Base-by-base conservation (phyloP, 2,797 vertebrate genomes). In the Pachyuromys duprasi region DNA sequence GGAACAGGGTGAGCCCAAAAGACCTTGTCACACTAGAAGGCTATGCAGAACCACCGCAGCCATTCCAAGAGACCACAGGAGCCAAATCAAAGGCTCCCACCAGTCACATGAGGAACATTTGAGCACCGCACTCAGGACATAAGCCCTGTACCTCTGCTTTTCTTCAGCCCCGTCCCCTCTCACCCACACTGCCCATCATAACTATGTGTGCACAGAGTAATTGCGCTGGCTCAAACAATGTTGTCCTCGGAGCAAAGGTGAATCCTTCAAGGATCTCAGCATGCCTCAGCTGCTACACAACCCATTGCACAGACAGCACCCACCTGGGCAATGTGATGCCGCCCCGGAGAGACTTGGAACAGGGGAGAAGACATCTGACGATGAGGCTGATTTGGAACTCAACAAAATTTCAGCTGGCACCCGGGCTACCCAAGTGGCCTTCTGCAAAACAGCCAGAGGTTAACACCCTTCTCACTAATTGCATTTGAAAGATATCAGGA, bases 11-110 rank as follows among this genome's bases (percentile, higher is more conserved):
- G 7, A 89, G 26, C 13, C 31, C 17, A 17, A 3, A 81, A 42
- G 15, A 82, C 22, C 45, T 93, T 91, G 45, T 65, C 12, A 49
- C 79, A 67, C 83, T 33, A 74, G 62, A 92, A 94, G 91, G 22
- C 67, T 18, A 57, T 26, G 6, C 63, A 63, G 67, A 75, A 36
- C 36, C 65, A 45, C 49, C 42, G 33, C 11, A 65, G 3, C 78
- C 86, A 33, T 22, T 6, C 39, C 67, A 70, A 70, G 75, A 86
- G 26, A 79, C 57, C 31, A 79, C 57, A 36, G 57, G 78, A 84
- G 28, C 67, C 69, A 88, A 91, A 72, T 93, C 74, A 65, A 63
- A 90, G 31, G 42, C 31, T 57, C 63, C 33, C 69, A 80, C 4
- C 60, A 12, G 78, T 72, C 82, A 89, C 63, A 86, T 53, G 65